Percentiles rank a stretch among this genome's conserved stretches.
Evolutionary conservation across 2,888 invertebrate genomes (phyloP).

Genomic region (Tenthredo notha): DNA sequence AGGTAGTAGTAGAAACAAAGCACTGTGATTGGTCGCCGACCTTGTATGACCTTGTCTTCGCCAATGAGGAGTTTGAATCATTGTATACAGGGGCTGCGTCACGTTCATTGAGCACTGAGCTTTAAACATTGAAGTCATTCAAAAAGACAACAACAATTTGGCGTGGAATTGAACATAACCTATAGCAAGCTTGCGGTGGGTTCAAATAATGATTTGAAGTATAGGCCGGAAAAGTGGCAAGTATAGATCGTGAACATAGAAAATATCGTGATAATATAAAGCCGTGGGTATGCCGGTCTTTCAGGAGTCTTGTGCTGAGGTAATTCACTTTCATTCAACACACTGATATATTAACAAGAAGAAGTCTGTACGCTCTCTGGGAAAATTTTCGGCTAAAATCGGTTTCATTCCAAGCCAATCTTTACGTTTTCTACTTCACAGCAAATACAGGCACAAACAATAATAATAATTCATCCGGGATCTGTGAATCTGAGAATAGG

Average conservation of each 20-base stretch:
- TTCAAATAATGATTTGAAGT: neutral
- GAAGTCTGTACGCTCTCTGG: too few relatives aligned
- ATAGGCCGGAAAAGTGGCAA: neutral
- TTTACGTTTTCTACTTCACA: slow-evolving; percentile 75
- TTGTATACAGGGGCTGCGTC: neutral
- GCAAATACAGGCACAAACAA: slow-evolving; percentile 88
- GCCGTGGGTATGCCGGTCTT: slow-evolving; percentile 72
- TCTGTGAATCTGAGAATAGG: slow-evolving; percentile 94
- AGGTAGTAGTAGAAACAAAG: neutral
- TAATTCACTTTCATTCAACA: slow-evolving; percentile 54
- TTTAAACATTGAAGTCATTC: neutral
- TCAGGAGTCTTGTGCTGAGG: slow-evolving; percentile 75
- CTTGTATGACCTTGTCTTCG: neutral
- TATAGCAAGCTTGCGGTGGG: neutral
- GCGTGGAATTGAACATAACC: slow-evolving; percentile 28
- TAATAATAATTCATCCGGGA: slow-evolving; percentile 97
- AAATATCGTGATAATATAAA: neutral
- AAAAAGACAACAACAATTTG: slow-evolving; percentile 1
- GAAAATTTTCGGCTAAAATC: neutral
- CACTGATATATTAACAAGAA: neutral
- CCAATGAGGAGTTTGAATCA: neutral
- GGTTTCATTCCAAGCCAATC: slow-evolving; percentile 2
- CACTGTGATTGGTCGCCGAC: neutral
- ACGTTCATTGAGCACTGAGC: neutral
- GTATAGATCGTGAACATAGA: neutral